phyloP scores from a whole-genome alignment of 2,797 vertebrate genomes.

The Tachyglossus aculeatus region DNA sequence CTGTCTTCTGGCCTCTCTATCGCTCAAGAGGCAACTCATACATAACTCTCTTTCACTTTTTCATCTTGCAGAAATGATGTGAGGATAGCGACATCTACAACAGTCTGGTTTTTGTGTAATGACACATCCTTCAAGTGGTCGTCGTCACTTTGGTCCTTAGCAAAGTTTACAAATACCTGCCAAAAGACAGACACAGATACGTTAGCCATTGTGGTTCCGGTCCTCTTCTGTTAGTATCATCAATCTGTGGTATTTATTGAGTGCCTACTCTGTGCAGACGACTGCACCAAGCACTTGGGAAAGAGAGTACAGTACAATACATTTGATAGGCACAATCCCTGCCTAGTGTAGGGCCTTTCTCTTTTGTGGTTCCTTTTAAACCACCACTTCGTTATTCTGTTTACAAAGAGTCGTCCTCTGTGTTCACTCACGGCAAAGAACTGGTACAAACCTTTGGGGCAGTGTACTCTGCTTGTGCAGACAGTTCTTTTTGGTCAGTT shows the following conservation, averaged over 20 bases:
- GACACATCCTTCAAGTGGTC: constrained; percentile 92
- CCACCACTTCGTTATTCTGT: background rate
- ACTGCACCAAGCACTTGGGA: too few species aligned
- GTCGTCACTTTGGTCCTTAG: constrained; percentile 97
- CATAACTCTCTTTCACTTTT: constrained; percentile 87
- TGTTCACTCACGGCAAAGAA: too few species aligned
- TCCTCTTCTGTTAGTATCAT: too few species aligned
- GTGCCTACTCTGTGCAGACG: too few species aligned
- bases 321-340: too few species aligned
- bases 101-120: constrained; percentile 84
- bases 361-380: background rate
- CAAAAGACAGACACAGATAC: constrained; percentile 14
- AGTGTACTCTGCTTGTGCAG: too few species aligned
- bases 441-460: too few species aligned
- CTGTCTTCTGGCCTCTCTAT: constrained; percentile 21
- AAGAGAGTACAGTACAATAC: background rate
- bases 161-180: constrained; percentile 97
- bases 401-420: background rate
- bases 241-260: too few species aligned
- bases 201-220: constrained; percentile 1
- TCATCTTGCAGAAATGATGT: constrained; percentile 86
- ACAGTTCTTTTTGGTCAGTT: too few species aligned
- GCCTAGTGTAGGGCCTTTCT: background rate
- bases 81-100: constrained; percentile 77
- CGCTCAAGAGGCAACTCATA: constrained; percentile 77